Percentiles rank a stretch among this genome's conserved stretches.
Conservation (phyloP, 2,113 vertebrate genomes). For the Sapayoa aenigma region DNA sequence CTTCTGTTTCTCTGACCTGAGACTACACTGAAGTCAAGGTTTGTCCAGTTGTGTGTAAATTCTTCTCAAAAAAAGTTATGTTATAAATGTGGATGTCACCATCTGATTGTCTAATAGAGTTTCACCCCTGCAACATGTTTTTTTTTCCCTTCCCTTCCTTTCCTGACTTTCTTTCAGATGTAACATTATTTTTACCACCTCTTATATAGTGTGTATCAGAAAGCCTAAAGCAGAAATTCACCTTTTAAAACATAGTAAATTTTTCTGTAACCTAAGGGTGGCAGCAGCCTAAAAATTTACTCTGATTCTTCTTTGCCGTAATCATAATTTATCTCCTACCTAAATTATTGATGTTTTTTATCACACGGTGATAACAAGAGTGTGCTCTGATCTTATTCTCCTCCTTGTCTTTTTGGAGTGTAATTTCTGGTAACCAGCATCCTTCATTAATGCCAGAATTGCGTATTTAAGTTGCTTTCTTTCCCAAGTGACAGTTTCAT, state of each 20-base stretch:
- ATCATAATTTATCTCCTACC: not conserved
- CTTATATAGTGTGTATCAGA: not conserved
- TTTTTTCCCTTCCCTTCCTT: not conserved
- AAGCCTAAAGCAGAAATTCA: not conserved
- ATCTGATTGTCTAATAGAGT: not conserved
- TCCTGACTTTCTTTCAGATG: not conserved
- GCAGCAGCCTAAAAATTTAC: not conserved
- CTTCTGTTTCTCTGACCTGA: not conserved
- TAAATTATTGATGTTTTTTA: not conserved
- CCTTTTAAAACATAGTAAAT: not conserved
- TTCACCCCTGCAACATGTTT: not conserved
- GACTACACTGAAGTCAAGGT: not conserved
- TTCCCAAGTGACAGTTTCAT: not conserved
- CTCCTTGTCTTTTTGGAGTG: not conserved
- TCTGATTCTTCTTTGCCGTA: not conserved
- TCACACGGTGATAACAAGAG: not conserved
- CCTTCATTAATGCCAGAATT: not conserved
- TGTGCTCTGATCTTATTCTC: not conserved
- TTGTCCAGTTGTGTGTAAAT: not conserved
- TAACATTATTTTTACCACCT: not conserved
- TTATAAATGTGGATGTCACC: not conserved
- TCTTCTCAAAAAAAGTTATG: not conserved
- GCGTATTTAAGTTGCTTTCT: not conserved
- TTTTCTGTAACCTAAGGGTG: not conserved
- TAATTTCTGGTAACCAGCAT: not conserved